A percentile compares a stretch with the other conserved stretches of the same genome.
Conservation (phyloP, 2,888 invertebrate genomes). For the Caenorhabditis sp. region DNA sequence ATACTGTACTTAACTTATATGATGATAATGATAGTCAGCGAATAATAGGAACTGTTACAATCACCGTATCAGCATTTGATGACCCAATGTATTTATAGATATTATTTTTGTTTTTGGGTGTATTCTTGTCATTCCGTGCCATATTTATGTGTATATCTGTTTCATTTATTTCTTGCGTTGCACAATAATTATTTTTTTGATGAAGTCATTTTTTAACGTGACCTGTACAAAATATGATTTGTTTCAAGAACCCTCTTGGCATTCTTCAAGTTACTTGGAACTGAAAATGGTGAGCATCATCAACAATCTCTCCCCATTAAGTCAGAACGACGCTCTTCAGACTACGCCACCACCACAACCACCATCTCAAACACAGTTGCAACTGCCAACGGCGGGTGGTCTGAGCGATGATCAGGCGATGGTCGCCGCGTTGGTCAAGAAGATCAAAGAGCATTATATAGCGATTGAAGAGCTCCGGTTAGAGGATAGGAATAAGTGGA, state of each 20-base stretch:
- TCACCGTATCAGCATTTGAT: slow-evolving; percentile 47
- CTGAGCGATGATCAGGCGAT: background rate
- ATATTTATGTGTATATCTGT: background rate
- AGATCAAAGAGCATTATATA: slow-evolving; percentile 12
- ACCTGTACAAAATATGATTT: background rate
- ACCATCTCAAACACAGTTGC: background rate
- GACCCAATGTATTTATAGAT: slow-evolving; percentile 48
- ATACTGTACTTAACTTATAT: slow-evolving; percentile 14
- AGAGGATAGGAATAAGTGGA: slow-evolving; percentile 19
- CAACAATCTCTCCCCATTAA: too few relatives aligned
- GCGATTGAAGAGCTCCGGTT: slow-evolving; percentile 11
- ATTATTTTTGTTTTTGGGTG: background rate
- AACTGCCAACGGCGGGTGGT: background rate
- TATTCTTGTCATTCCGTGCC: background rate
- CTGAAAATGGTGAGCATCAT: background rate
- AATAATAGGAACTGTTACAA: slow-evolving; percentile 15
- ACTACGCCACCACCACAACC: background rate
- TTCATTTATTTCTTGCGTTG: background rate
- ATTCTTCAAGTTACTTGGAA: background rate
- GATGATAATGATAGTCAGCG: background rate
- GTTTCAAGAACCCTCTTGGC: background rate
- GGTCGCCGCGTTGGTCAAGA: background rate
- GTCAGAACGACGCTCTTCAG: too few relatives aligned
- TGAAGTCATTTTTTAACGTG: slow-evolving; percentile 5
- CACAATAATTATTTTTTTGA: slow-evolving; percentile 4